These are phyloP conservation scores for Pterobdella sp. DNA, from an alignment of 2,888 invertebrate genomes.

Conservation along the genomic window DNA sequence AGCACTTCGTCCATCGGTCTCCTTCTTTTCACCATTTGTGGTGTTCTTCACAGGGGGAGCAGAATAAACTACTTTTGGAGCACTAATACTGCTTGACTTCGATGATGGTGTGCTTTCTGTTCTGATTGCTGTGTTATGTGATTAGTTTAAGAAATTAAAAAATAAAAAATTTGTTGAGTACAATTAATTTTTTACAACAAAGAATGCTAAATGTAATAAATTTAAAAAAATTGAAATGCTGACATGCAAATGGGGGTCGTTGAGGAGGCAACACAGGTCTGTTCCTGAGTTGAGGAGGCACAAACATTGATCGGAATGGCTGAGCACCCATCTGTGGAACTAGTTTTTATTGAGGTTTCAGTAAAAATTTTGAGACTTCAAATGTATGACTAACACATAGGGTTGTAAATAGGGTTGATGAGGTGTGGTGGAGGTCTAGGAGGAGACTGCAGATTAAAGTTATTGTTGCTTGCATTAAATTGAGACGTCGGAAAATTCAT, in stretches of 20 bases:
- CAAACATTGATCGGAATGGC: constrained; percentile 29
- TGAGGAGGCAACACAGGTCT: constrained; percentile 43
- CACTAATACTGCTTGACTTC: constrained; percentile 34
- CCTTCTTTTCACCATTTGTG: constrained; percentile 19
- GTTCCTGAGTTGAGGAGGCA: constrained; percentile 43
- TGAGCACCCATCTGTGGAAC: constrained; percentile 14
- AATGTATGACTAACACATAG: background rate
- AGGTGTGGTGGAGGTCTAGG: background rate
- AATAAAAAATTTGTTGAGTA: background rate
- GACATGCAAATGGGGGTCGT: constrained; percentile 43
- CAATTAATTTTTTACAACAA: background rate
- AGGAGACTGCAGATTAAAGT: background rate
- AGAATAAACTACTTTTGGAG: constrained; percentile 45
- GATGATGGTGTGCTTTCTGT: constrained; percentile 14
- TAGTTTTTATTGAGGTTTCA: background rate
- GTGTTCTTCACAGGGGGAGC: constrained; percentile 44
- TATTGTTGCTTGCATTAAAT: too few relatives aligned
- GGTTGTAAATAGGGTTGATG: too few relatives aligned
- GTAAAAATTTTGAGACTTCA: background rate
- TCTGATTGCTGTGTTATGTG: background rate
- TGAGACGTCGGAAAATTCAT: background rate
- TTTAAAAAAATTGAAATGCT: background rate
- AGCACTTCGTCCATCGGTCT: background rate
- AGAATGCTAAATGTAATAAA: background rate
- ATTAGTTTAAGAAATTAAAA: too few relatives aligned